Evolutionary conservation across 2,113 vertebrate genomes (phyloP).

Genomic region (Rhinoptilus africanus): DNA sequence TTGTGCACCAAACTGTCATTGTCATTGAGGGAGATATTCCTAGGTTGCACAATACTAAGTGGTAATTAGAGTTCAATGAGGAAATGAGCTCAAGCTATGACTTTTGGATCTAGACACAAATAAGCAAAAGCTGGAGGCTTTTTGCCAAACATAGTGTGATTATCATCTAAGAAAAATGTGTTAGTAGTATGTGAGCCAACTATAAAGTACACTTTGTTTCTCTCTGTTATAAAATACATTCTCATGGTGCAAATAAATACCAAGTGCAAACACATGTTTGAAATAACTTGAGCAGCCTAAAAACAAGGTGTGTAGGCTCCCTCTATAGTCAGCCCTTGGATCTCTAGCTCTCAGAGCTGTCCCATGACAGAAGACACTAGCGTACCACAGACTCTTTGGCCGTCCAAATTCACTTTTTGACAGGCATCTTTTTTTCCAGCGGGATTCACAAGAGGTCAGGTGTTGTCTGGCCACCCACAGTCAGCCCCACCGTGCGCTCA

Average conservation of each 20-base stretch:
- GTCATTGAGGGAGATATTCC: background rate
- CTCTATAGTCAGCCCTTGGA: background rate
- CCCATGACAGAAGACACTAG: background rate
- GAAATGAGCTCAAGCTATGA: constrained; percentile 24
- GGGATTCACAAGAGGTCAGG: accelerated
- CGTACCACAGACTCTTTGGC: background rate
- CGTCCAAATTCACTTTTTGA: background rate
- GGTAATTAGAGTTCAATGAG: background rate
- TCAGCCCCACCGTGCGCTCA: background rate
- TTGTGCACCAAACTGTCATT: background rate
- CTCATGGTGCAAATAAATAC: background rate
- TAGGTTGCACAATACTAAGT: background rate
- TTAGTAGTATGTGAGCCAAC: background rate
- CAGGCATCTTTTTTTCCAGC: background rate
- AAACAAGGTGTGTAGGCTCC: background rate
- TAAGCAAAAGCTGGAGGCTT: background rate
- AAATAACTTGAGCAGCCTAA: background rate
- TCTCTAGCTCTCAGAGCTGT: background rate
- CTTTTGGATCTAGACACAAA: background rate
- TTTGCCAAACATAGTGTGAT: background rate
- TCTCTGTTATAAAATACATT: background rate
- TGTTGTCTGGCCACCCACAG: background rate
- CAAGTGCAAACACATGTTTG: background rate
- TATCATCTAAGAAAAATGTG: constrained; percentile 18
- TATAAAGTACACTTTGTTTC: constrained; percentile 16